Evolutionary conservation across 2,113 vertebrate genomes (phyloP).

Genomic region (Cyanocitta stelleri): DNA sequence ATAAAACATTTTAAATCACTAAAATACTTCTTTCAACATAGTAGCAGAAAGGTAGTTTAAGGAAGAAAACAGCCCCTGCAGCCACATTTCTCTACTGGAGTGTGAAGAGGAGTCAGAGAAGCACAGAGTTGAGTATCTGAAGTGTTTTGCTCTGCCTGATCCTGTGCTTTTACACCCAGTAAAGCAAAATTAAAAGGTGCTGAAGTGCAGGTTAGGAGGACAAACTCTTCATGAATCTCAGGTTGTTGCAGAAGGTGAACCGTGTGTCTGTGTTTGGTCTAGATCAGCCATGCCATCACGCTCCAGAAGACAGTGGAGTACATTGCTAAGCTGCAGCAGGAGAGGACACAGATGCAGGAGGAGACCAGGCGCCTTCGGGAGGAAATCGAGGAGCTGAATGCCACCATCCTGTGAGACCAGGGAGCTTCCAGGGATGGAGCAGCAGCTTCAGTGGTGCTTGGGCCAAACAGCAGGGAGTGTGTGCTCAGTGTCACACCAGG

Average conservation of each 20-base stretch:
- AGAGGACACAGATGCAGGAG: conserved; percentile 87
- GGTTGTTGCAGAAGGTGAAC: neutral
- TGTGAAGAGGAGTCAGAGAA: neutral
- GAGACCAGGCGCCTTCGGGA: conserved; percentile 87
- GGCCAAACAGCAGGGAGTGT: neutral
- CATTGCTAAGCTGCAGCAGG: conserved; percentile 93
- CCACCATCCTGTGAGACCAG: conserved; percentile 83
- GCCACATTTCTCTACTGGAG: neutral
- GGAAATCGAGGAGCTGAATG: conserved; percentile 89
- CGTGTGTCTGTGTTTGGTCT: conserved; percentile 1
- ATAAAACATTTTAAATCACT: neutral
- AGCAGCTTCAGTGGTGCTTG: neutral
- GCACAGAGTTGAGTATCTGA: neutral
- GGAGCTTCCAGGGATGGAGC: neutral
- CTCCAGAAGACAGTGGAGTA: conserved; percentile 95
- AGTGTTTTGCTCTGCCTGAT: neutral
- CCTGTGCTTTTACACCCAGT: neutral
- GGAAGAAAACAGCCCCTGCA: neutral
- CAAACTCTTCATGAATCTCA: neutral
- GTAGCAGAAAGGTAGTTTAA: neutral
- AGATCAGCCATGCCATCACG: conserved; percentile 89
- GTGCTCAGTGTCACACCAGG: neutral
- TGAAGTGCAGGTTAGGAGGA: neutral
- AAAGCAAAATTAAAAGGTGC: neutral
- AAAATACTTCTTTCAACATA: neutral